Evolutionary conservation across 1,140 invertebrate species (phyloP), one percentile per base, ranked within the genome.

Genomic region (Ladona fulva): DNA sequence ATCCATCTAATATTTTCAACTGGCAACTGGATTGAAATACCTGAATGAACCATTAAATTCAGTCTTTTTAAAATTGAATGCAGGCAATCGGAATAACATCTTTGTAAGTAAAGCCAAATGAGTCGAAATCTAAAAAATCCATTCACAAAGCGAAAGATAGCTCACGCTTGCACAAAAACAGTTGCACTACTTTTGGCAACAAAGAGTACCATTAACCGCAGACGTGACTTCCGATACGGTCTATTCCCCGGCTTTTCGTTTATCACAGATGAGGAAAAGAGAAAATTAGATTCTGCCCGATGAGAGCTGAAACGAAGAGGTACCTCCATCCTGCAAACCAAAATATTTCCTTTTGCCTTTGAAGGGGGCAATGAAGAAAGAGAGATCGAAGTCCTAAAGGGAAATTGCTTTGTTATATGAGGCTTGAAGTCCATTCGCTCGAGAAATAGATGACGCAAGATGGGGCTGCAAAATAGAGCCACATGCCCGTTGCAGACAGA

Each of bases 381-480:
- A 22, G 14, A 22, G 52, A 66, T 12, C 5, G 52, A 19, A 52
- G 44, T 52, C 10, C 10, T 52, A 19, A 19, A 3, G 52, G 52
- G 52, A 66, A 66, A 66, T 66, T 66, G 52, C 52, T 66, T 66
- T 66, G 52, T 66, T 66, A 66, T 12, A 66, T 66, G 52, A 66
- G 52, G 52, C 52, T 66, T 66, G 52, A 66, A 66, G 52, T 66
- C 52, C 52, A 66, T 66, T 66, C 52, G n/a, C 52, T 66, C 12
- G 52, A 66, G n/a, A 66, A 66, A 66, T 52, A 19, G 44, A 52
- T 5, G 52, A 12, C 52, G 52, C 52, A 5, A 16, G 19, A 19
- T 52, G 19, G 10, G 52, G n/a, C 52, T 37, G 29, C 8, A 6
- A 66, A 66, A 12, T 5, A 10, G n/a, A 22, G 1, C 52, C 52